These are phyloP conservation scores for Helogale parvula DNA, from an alignment of 2,113 vertebrate genomes.

Conservation along the genomic window DNA sequence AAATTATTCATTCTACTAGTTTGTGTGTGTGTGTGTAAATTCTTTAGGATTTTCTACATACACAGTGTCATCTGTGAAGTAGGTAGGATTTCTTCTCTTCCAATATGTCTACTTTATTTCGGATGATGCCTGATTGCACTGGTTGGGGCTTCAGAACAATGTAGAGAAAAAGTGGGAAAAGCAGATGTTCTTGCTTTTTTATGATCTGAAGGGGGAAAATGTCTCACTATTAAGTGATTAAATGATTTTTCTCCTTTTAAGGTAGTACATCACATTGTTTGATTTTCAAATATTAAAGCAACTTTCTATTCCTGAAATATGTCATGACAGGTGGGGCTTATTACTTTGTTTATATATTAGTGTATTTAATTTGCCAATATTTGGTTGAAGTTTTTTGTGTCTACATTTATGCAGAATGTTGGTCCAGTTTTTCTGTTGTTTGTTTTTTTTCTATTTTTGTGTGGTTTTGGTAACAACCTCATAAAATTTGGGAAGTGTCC, in stretches of 20 bases:
- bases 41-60: neutral
- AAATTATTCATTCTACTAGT: neutral
- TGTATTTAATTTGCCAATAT: neutral
- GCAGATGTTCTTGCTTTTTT: rapidly evolving
- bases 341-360: neutral
- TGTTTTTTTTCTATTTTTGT: neutral
- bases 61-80: neutral
- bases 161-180: neutral
- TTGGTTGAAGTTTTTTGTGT: neutral
- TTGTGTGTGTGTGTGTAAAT: neutral
- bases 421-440: neutral
- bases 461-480: neutral
- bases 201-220: neutral
- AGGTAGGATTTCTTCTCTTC: neutral
- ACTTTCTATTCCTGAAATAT: neutral
- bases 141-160: neutral
- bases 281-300: neutral
- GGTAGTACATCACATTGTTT: neutral
- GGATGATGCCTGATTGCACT: neutral
- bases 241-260: neutral
- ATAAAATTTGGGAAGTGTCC: neutral
- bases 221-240: neutral
- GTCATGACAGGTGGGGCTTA: neutral
- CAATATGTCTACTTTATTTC: neutral
- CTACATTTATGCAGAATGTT: neutral